These are phyloP conservation scores for Zaprionus ghesquierei DNA, from an alignment of 1,140 invertebrate genomes.

Conservation along the genomic window DNA sequence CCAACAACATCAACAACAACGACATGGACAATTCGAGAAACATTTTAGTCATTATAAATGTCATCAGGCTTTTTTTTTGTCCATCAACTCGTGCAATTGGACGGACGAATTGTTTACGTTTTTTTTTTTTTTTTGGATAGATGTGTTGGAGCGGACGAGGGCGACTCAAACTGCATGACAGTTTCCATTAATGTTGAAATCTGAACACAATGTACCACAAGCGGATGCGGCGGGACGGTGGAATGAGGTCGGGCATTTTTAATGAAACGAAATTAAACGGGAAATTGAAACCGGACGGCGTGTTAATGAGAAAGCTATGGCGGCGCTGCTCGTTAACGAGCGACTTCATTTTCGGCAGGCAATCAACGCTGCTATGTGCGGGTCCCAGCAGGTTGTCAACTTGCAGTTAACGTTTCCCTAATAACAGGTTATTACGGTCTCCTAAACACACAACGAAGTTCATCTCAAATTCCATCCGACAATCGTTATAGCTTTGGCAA, in stretches of 20 bases:
- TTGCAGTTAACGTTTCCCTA: conserved; percentile 44
- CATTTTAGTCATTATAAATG: conserved; percentile 73
- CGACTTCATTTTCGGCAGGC: conserved; percentile 48
- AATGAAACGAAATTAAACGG: conserved; percentile 70
- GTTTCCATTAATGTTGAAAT: conserved; percentile 34
- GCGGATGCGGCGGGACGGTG: not conserved
- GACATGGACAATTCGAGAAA: conserved; percentile 33
- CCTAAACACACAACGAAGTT: not conserved
- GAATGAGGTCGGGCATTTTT: conserved; percentile 54
- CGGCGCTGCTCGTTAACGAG: conserved; percentile 44
- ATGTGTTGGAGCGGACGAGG: not conserved
- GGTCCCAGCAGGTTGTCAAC: conserved; percentile 37
- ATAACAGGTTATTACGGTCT: conserved; percentile 54
- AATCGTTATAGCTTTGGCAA: not conserved
- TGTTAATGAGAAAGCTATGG: conserved; percentile 65
- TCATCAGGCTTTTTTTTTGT: conserved; percentile 72
- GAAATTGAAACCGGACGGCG: conserved; percentile 74
- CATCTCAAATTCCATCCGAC: not conserved
- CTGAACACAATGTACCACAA: conserved; percentile 35
- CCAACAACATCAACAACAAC: conserved; percentile 22
- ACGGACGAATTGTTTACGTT: conserved; percentile 62
- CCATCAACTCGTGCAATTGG: conserved; percentile 62
- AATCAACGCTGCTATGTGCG: conserved; percentile 11
- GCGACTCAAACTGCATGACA: conserved; percentile 29
- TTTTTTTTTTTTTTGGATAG: conserved; percentile 18